Evolutionary conservation across 2,888 invertebrate species (phyloP), one percentile per base, ranked within the genome.

Genomic region (Trachelus troglodyta): DNA sequence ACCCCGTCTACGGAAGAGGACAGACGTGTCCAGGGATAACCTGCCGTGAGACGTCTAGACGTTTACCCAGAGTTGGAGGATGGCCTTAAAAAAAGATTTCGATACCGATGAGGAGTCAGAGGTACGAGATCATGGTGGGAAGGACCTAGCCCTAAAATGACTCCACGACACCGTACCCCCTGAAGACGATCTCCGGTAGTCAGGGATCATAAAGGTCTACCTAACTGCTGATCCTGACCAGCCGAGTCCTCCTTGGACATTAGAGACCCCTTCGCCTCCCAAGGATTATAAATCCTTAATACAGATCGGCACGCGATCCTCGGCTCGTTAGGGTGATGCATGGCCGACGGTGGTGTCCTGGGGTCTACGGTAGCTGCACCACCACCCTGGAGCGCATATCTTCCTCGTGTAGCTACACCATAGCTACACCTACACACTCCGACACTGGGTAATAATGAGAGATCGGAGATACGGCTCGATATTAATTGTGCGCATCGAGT

Each of bases 231-330:
- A 23, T 40, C 23, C 40, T 40, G 40, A 40, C 40, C 40, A 40
- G 40, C 2, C 40, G 40, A 40, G 40, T 40, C 40, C 23, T 23
- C 40, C 23, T 71, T 12, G 71, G 33, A 71, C 71, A 71, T 71
- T 71, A 71, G 71, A 15, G 71, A 30, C 33, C 30, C 71, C 40
- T 40, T 40, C 33, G 71, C 85, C 84, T 87, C 85, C 83, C 83
- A 85, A 83, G 89, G 89, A 90, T 90, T 90, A 90, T 90, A 89
- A 91, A 90, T 90, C 89, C 89, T 90, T 89, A 90, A 90, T 90
- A 89, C 90, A 91, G 91, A 91, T 91, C 91, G 90, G 91, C 91
- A 91, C 91, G 91, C 91, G 91, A 91, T 91, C 88, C 90, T 84
- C 87, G 87, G 89, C 90, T 90, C 90, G 91, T 90, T 91, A 90